These are phyloP conservation scores for Crioceris asparagi DNA, from an alignment of 2,888 invertebrate species.

Conservation along the genomic window DNA sequence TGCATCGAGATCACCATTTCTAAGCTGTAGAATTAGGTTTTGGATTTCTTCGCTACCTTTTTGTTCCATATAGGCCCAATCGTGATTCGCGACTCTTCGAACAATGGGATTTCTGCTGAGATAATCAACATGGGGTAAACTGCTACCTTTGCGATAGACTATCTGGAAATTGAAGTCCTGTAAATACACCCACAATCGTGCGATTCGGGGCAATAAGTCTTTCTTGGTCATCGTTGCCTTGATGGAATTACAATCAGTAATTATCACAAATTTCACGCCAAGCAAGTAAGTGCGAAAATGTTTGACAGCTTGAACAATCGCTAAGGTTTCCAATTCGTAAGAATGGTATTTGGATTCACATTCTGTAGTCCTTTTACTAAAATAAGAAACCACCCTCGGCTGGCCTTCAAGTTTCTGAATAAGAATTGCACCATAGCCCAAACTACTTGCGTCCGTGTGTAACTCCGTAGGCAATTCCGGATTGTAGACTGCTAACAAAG, in stretches of 20 bases:
- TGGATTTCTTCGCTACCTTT: slow-evolving; percentile 14
- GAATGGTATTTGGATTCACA: slow-evolving; percentile 15
- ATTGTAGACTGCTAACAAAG: slow-evolving; percentile 16
- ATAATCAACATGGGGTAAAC: slow-evolving; percentile 13
- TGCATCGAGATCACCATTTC: slow-evolving; percentile 16
- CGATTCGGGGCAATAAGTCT: slow-evolving; percentile 16
- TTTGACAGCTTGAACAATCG: slow-evolving; percentile 23
- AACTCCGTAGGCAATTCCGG: slow-evolving; percentile 14
- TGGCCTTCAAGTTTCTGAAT: slow-evolving; percentile 7
- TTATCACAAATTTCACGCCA: slow-evolving; percentile 20
- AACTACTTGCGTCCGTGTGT: slow-evolving; percentile 20
- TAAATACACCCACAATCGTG: slow-evolving; percentile 22
- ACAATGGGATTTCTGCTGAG: slow-evolving; percentile 13
- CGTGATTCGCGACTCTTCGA: slow-evolving; percentile 8
- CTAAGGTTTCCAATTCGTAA: slow-evolving; percentile 27
- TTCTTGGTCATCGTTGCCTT: slow-evolving; percentile 23
- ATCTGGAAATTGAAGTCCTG: slow-evolving; percentile 22
- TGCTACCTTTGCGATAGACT: slow-evolving; percentile 15
- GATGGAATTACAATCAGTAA: slow-evolving; percentile 29
- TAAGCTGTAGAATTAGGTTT: slow-evolving; percentile 5
- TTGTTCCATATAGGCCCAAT: slow-evolving; percentile 17
- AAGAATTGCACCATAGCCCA: slow-evolving; percentile 12
- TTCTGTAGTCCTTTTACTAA: slow-evolving; percentile 7
- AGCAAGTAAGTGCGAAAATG: slow-evolving; percentile 25
- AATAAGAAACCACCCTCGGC: slow-evolving; percentile 9